Conservation (phyloP, 2,888 invertebrate species). For the Prenolepis imparis region DNA sequence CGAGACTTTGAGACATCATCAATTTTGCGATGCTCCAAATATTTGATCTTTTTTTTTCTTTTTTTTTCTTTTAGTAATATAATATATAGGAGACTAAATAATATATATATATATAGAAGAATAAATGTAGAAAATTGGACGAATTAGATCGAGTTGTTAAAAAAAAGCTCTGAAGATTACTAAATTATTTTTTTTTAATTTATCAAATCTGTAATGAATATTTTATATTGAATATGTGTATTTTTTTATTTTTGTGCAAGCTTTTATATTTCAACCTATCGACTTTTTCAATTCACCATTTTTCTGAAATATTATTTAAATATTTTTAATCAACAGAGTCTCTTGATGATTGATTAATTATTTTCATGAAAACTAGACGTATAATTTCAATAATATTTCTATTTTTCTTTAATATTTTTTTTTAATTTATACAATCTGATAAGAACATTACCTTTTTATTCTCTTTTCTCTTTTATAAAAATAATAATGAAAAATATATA, state of each 20-base stretch:
- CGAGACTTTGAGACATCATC: background rate
- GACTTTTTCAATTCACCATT: background rate
- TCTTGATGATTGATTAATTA: background rate
- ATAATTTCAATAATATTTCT: background rate
- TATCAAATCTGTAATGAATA: background rate
- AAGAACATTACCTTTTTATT: background rate
- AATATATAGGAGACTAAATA: background rate
- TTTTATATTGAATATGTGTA: background rate
- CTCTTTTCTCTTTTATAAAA: background rate
- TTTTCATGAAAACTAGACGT: background rate
- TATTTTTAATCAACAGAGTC: background rate
- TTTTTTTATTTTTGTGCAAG: constrained; percentile 7
- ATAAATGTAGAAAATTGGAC: background rate
- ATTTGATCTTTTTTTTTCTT: background rate
- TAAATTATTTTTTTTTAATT: background rate
- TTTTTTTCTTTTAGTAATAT: background rate
- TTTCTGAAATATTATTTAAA: background rate
- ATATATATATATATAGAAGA: background rate
- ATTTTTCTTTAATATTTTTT: background rate
- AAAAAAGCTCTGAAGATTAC: background rate
- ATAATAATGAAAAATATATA: background rate
- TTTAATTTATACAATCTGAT: constrained; percentile 1
- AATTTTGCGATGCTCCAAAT: background rate
- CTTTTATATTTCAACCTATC: background rate
- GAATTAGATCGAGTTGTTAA: background rate